Evolutionary conservation across 35 echinoderm and acorn worm species (phyloP), one percentile per base, ranked within the genome.

Genomic region (Heliocidaris erythrogramma): DNA sequence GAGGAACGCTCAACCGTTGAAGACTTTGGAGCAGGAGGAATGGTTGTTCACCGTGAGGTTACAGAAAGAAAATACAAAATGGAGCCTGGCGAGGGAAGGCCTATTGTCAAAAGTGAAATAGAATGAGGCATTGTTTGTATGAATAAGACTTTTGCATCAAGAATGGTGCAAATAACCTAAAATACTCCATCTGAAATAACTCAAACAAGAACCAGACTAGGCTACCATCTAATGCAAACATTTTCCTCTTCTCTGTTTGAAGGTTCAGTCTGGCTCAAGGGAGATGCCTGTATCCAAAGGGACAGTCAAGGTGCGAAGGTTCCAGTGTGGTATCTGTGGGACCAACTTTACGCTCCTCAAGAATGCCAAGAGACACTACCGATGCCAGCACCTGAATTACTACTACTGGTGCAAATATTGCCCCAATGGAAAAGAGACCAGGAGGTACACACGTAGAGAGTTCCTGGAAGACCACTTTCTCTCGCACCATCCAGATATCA

Each of bases 401-500:
- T 89, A 17, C 47, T 89, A 89, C 47, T 89, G 87, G 87, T 89
- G 87, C 87, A 89, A 89, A 31, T 89, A 89, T 48, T 89, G 87
- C 24, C 87, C 87, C 13, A 89, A 42, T 32, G 87, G 87, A 42
- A 89, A 31, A 42, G 87, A 89, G 31, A 89, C 47, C 12, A 89
- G 87, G 87, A 89, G 87, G 87, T 89, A 89, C 87, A 89, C 87
- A 13, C 87, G 87, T 9, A 32, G 87, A 42, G 87, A 42, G 12
- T 48, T 89, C 87, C 18, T 89, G 17, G 87, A 89, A 13, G 87
- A 89, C 87, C 87, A 89, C 24, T 89, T 89, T 24, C 87, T 89
- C 32, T 42, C 87, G 0, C 32, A 89, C 29, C 87, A 89, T 89
- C 87, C 87, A 47, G 87, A 89, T 47, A 89, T 89, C 7, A 48